These are phyloP conservation scores for Myrmecobius fasciatus DNA, from an alignment of 2,113 vertebrate genomes.

Conservation along the genomic window DNA sequence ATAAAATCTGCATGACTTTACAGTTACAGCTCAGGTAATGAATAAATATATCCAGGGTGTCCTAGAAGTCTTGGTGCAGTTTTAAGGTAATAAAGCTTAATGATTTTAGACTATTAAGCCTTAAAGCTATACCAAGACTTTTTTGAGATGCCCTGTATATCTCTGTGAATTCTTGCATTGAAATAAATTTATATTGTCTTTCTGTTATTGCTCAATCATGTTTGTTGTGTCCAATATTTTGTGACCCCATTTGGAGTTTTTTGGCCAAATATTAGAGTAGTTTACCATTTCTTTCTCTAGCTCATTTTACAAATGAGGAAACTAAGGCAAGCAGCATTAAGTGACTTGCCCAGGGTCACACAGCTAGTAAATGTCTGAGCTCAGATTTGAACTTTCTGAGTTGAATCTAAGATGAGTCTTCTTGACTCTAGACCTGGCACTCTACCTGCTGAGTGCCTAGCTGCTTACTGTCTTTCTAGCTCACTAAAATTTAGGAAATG, in stretches of 20 bases:
- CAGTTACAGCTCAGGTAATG: neutral
- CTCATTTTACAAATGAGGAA: too few relatives aligned
- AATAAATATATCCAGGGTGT: neutral
- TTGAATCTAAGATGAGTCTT: too few relatives aligned
- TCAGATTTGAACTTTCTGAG: too few relatives aligned
- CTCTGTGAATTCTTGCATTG: neutral
- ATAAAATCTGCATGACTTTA: neutral
- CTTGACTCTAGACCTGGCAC: too few relatives aligned
- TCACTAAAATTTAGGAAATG: conserved; percentile 66
- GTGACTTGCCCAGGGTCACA: too few relatives aligned
- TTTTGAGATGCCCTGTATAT: neutral
- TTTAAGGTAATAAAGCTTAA: neutral
- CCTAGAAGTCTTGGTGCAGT: neutral
- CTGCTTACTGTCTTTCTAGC: conserved; percentile 36
- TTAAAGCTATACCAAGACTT: neutral
- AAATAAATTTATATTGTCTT: conserved; percentile 37
- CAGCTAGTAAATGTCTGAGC: too few relatives aligned
- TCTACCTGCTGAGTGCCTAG: too few relatives aligned
- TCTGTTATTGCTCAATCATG: conserved; percentile 17
- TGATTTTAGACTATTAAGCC: neutral
- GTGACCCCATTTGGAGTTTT: too few relatives aligned
- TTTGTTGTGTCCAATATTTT: too few relatives aligned
- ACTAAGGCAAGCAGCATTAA: too few relatives aligned
- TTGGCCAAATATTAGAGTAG: too few relatives aligned
- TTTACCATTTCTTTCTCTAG: too few relatives aligned